phyloP scores from a whole-genome alignment of 2,797 vertebrate species.

The Threskiornis aethiopicus region DNA sequence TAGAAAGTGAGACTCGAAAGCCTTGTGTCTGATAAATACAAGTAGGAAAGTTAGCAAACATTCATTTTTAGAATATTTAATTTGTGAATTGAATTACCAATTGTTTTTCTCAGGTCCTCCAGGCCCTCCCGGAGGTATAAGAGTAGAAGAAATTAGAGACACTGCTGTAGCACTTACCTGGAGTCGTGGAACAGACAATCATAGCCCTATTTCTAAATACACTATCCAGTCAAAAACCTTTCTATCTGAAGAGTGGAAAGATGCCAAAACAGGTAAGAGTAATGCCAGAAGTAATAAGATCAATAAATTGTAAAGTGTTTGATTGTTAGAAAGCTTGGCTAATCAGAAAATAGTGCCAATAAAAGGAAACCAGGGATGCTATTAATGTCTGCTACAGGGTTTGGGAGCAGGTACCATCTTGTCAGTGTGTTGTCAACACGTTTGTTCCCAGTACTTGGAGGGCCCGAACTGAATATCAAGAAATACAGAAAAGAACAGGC shows the following conservation, averaged over 20 bases:
- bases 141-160: slow-evolving; percentile 83
- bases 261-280: slow-evolving; percentile 87
- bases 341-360: not conserved
- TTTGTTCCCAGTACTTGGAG: not conserved
- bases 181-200: slow-evolving; percentile 95
- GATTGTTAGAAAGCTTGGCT: not conserved
- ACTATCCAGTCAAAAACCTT: slow-evolving; percentile 87
- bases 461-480: not conserved
- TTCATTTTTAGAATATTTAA: not conserved
- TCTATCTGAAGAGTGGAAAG: slow-evolving; percentile 87
- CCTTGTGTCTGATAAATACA: not conserved
- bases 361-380: not conserved
- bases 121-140: slow-evolving; percentile 90
- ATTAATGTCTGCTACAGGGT: not conserved
- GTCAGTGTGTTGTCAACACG: not conserved
- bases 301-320: not conserved
- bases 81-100: not conserved
- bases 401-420: not conserved
- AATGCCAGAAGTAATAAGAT: not conserved
- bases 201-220: slow-evolving; percentile 95
- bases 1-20: not conserved
- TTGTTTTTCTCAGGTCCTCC: slow-evolving; percentile 84
- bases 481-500: not conserved
- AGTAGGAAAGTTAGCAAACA: not conserved
- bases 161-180: slow-evolving; percentile 86